Base-by-base conservation (phyloP, 2,888 invertebrate genomes). In the Drosophila quinaria region DNA sequence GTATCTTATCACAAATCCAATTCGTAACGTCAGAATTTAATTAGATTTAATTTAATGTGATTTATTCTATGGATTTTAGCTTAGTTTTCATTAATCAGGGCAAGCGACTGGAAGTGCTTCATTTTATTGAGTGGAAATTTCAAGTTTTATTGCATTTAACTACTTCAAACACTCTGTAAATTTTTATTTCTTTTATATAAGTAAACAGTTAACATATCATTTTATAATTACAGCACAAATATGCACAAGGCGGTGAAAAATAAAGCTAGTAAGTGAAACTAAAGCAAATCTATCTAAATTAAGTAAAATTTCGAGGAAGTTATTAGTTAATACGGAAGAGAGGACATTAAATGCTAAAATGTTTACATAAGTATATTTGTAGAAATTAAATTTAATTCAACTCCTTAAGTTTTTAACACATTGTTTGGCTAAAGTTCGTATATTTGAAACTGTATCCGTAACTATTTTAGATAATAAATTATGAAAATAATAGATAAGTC, bases 241-340 rank as follows among this genome's bases (percentile, higher is more conserved):
- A 87, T 87, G 87, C 87, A 89, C 78, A 90, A 87, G 58, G 84
- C 76, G 22, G 60, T 90, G 6, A 90, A 91, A 80, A 91, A 89
- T 42, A 90, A 90, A 75, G 79, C 91, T 50, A 80, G 90, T 90
- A 76, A 91, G 90, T 87, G 17, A 55, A 44, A 8, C 15, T 0
- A 17, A 19, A 10, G 4, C 3, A 52, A 42, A 39, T 55, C 25
- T 6, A 29, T 9, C 9, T 33, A n/a, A 42, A 56, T 44, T 19
- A 17, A n/a, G 2, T 54, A 2, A 9, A 50, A 19, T n/a, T 61
- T 1, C 37, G 37, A 37, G 13, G 13, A 13, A 35, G 13, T 37
- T 37, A 8, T n/a, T 8, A 37, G 9, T 15, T 39, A 10, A 39
- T 39, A 17, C 10, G 9, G 4, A 8, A 15, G 10, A 39, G 15